Conservation (phyloP, 2,797 vertebrate genomes). For the Amazona finschi region DNA sequence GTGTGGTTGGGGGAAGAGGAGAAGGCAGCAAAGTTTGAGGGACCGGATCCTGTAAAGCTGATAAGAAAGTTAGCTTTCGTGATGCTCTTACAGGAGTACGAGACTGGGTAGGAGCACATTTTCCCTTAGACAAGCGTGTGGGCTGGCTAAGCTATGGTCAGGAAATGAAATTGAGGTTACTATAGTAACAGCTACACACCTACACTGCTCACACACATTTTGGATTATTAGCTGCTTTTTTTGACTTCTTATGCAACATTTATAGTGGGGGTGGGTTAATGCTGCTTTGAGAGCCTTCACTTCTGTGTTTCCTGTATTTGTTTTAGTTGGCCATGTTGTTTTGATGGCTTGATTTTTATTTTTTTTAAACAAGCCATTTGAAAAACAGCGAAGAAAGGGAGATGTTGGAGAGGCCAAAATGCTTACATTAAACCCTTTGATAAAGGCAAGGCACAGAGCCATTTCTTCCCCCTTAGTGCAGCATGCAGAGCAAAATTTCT, state of each 20-base stretch:
- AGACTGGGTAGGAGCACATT: background rate
- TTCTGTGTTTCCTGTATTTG: constrained; percentile 47
- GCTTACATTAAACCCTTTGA: background rate
- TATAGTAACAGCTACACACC: constrained; percentile 46
- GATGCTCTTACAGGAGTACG: background rate
- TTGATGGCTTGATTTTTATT: background rate
- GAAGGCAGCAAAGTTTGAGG: background rate
- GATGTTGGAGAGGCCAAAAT: background rate
- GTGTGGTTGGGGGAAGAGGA: background rate
- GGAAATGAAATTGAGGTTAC: constrained; percentile 53
- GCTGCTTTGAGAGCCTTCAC: background rate
- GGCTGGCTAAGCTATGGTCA: constrained; percentile 20
- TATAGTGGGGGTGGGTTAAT: background rate
- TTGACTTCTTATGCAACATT: background rate
- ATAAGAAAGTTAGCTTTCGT: background rate
- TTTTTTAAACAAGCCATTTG: background rate
- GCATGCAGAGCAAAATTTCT: background rate
- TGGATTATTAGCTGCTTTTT: constrained; percentile 37
- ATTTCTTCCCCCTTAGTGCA: background rate
- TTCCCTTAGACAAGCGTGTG: constrained; percentile 33
- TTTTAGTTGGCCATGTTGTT: constrained; percentile 31
- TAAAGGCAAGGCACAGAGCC: constrained; percentile 1
- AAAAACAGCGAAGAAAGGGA: background rate
- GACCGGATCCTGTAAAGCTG: background rate
- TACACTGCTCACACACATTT: constrained; percentile 33